phyloP scores from a whole-genome alignment of 1,140 invertebrate genomes.

The Drosophila lacertosa region DNA sequence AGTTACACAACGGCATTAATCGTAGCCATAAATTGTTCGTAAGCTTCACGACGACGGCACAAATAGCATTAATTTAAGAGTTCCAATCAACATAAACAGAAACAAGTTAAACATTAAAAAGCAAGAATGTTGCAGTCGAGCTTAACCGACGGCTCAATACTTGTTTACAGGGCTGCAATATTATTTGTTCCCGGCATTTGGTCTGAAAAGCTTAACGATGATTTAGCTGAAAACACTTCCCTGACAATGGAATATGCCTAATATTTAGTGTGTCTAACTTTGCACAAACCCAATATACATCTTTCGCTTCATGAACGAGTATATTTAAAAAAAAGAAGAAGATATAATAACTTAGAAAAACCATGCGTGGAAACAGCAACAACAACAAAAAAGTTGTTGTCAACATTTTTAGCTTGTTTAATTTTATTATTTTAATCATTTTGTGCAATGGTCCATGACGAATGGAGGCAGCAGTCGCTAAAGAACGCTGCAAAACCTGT shows the following conservation, averaged over 20 bases:
- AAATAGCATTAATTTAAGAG: slow-evolving; percentile 7
- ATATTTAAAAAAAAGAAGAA: slow-evolving; percentile 25
- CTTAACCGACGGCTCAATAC: too few species aligned
- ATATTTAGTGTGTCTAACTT: too few species aligned
- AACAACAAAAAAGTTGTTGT: slow-evolving; percentile 54
- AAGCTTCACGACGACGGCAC: not conserved
- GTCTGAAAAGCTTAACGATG: too few species aligned
- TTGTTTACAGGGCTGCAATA: too few species aligned
- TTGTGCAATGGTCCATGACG: slow-evolving; percentile 51
- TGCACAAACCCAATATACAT: too few species aligned
- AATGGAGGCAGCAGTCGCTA: slow-evolving; percentile 33
- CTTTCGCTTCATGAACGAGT: too few species aligned
- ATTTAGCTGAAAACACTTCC: too few species aligned
- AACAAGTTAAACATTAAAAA: slow-evolving; percentile 51
- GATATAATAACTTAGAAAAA: too few species aligned
- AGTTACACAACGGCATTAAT: not conserved
- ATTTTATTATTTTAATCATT: slow-evolving; percentile 77
- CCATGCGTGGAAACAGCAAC: slow-evolving; percentile 38
- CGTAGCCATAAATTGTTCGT: not conserved
- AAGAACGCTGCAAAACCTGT: slow-evolving; percentile 33
- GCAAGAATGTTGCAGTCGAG: too few species aligned
- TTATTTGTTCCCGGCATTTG: too few species aligned
- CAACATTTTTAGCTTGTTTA: slow-evolving; percentile 58
- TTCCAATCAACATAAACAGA: slow-evolving; percentile 14
- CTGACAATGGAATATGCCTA: too few species aligned